Base-by-base conservation (phyloP, 2,888 invertebrate genomes). In the Augiades crinisus region DNA sequence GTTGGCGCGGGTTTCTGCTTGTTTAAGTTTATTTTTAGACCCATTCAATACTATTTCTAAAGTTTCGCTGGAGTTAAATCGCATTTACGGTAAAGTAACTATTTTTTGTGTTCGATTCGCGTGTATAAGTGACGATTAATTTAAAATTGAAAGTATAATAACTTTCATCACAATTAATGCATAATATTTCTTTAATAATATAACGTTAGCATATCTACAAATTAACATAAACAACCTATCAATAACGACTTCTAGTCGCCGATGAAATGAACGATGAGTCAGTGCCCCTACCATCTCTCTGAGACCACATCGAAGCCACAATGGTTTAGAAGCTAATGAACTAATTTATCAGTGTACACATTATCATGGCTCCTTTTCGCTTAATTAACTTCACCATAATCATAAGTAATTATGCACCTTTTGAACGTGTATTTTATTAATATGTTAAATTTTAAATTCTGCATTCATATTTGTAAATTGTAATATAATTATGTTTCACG, bases 11-110 rank as follows among this genome's bases (percentile, higher is more conserved):
- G 36, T 36, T 50, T 50, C 34, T 27, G 14, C 49, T 50, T 27
- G 27, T 24, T 27, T 12, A 14, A 21, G 50, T 50, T 50, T 50
- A 50, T 50, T 50, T 50, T 50, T 50, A 50, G 50, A 13, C n/a
- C 43, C 43, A 43, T 50, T 50, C 50, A 43, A 16, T 24, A 36
- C 21, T 36, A 50, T 24, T 27, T 41, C 19, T 36, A 33, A 50
- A 36, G 30, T 24, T 24, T 8, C 17, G 21, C 33, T 31, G 24
- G 12, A 17, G 10, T 49, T 31, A 49, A 34, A 49, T 40, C 16
- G 10, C n/a, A 14, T 14, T 24, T 40, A 24, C 10, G 21, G 31
- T 8, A 21, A 19, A 36, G 19, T 22, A 6, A n/a, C 21, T 22
- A 21, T 33, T 3, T 7, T 27, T 10, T 19, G 10, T 4, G 4